These are phyloP conservation scores for Samia ricini DNA, from an alignment of 1,140 invertebrate species.

Conservation along the genomic window DNA sequence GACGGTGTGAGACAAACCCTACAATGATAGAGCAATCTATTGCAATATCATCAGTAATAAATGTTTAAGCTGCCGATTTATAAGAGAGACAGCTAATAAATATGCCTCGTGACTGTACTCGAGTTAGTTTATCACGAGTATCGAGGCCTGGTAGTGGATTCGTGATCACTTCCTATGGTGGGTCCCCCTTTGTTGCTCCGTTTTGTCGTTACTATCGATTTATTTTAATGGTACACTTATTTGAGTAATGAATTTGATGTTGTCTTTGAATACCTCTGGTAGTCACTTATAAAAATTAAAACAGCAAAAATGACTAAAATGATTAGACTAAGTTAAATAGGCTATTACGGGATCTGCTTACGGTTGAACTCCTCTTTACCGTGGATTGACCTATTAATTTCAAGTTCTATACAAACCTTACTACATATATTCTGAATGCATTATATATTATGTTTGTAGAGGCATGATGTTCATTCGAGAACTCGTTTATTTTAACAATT, in stretches of 20 bases:
- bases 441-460: too few species aligned
- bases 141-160: slow-evolving; percentile 32
- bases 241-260: slow-evolving; percentile 15
- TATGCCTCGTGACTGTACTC: slow-evolving; percentile 53
- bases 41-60: slow-evolving; percentile 47
- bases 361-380: too few species aligned
- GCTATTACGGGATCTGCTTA: too few species aligned
- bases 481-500: too few species aligned
- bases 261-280: neutral
- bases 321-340: too few species aligned
- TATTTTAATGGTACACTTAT: slow-evolving; percentile 30
- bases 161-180: slow-evolving; percentile 52
- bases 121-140: slow-evolving; percentile 43
- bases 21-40: slow-evolving; percentile 3
- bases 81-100: slow-evolving; percentile 58
- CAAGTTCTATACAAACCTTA: too few species aligned
- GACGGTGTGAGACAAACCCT: neutral
- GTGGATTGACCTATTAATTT: too few species aligned
- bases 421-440: too few species aligned
- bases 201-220: slow-evolving; percentile 33
- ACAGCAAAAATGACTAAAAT: neutral
- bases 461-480: too few species aligned
- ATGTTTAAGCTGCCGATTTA: slow-evolving; percentile 63
- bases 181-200: slow-evolving; percentile 16
- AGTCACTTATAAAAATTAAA: neutral